Conservation (phyloP, 2,113 vertebrate genomes). For the Malurus melanocephalus region DNA sequence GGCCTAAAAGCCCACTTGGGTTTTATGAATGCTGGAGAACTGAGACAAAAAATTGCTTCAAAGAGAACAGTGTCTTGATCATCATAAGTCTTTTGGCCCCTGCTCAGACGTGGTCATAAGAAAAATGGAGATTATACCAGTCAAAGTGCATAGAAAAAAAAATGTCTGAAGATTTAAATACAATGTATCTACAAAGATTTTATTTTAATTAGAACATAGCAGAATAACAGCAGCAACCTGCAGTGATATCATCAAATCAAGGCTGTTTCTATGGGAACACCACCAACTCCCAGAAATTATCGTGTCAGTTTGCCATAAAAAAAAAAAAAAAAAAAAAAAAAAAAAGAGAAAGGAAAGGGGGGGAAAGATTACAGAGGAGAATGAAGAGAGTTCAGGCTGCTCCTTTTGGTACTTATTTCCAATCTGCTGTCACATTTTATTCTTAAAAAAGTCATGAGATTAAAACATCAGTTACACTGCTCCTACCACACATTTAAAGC, state of each 20-base stretch:
- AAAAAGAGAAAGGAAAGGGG: not conserved
- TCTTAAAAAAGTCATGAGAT: not conserved
- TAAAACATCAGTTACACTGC: not conserved
- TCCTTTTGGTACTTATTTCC: not conserved
- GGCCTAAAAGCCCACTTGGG: constrained; percentile 42
- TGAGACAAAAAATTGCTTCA: constrained; percentile 22
- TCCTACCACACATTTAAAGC: not conserved
- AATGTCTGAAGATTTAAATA: constrained; percentile 18
- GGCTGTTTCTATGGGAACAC: constrained; percentile 76
- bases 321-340: not conserved
- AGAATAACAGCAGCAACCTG: constrained; percentile 58
- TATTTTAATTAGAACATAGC: constrained; percentile 55
- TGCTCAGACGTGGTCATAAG: not conserved
- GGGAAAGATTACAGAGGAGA: not conserved
- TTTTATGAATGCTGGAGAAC: not conserved
- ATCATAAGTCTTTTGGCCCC: not conserved
- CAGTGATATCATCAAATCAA: constrained; percentile 65
- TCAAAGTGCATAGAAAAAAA: not conserved
- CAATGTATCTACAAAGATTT: constrained; percentile 36
- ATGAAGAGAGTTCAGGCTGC: not conserved
- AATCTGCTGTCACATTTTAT: not conserved
- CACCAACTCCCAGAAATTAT: constrained; percentile 64
- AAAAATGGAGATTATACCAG: not conserved
- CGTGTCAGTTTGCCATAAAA: constrained; percentile 66
- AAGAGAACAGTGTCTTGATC: constrained; percentile 7